Percentiles rank a stretch among this genome's conserved stretches.
Evolutionary conservation across 2,113 vertebrate species (phyloP).

Genomic region (Hepsetus odoe): DNA sequence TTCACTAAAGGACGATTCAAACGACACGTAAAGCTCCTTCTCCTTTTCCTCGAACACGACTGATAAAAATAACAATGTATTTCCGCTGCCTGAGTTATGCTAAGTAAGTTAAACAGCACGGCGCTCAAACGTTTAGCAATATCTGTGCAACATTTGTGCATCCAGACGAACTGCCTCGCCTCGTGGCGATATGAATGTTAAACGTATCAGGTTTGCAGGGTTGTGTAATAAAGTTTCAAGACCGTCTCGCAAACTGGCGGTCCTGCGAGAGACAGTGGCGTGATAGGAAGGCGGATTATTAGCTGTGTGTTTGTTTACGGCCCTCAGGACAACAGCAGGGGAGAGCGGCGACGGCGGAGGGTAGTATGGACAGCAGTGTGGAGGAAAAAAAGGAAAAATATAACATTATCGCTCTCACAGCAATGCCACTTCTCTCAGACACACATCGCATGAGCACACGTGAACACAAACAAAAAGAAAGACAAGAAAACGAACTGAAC

Average conservation of each 20-base stretch:
- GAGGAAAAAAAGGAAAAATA: neutral
- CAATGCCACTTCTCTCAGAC: neutral
- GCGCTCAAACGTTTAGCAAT: neutral
- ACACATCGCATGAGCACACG: too few relatives aligned
- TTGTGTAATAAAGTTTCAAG: constrained; percentile 33
- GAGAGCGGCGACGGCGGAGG: too few relatives aligned
- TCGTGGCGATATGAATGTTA: constrained; percentile 59
- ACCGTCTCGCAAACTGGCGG: constrained; percentile 62
- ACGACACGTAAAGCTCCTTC: too few relatives aligned
- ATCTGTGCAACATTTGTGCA: constrained; percentile 10
- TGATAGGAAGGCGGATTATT: constrained; percentile 59
- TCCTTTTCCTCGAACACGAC: too few relatives aligned
- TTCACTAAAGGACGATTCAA: too few relatives aligned
- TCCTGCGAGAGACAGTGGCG: constrained; percentile 54
- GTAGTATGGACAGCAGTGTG: neutral
- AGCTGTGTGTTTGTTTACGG: constrained; percentile 53
- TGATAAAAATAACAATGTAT: too few relatives aligned
- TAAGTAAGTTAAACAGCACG: neutral
- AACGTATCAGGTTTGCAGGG: constrained; percentile 38
- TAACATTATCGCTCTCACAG: too few relatives aligned
- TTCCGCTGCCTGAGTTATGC: too few relatives aligned
- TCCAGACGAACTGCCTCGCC: constrained; percentile 24
- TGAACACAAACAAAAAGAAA: too few relatives aligned
- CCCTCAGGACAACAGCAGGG: constrained; percentile 54
- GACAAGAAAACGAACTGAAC: too few relatives aligned